Evolutionary conservation across 2,888 invertebrate genomes (phyloP), one percentile per base, ranked within the genome.

Genomic region (Dasysyrphus albostriatus): DNA sequence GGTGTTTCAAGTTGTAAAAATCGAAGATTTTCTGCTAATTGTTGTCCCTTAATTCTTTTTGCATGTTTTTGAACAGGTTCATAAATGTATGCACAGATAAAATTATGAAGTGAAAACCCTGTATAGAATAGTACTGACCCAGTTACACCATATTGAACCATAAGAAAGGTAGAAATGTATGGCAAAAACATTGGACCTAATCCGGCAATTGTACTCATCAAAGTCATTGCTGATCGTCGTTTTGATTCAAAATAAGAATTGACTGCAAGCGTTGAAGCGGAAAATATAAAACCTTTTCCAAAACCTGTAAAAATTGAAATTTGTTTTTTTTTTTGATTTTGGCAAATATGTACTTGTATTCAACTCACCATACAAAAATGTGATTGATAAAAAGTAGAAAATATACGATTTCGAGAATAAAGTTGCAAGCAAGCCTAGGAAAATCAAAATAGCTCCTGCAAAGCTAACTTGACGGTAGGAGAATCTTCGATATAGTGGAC

Each of bases 41-140:
- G 14, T 61, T 74, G 12, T 12, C 61, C 74, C 14, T 74, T 74
- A 0, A 19, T 12, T 5, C 19, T 47, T 8, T 94, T 94, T 3
- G 93, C 91, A 89, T 96, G 95, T 95, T 95, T 95, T 90, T 94
- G 94, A 5, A 96, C 95, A 14, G 96, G 96, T 89, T 96, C 95
- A 32, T 95, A 90, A 51, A 96, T 91, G 61, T 95, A 92, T 0
- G 95, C 94, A 88, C 94, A 95, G 19, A 94, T 94, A 72, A 95
- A 91, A 0, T 95, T 94, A 90, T 96, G 95, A 49, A 95, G 92
- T 0, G 95, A 93, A 76, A 96, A 93, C 4, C 94, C 95, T 39
- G 94, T 93, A 89, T 95, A 93, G 47, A 96, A 93, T 10, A 95
- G 91, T 75, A 95, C 93, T 0, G 95, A 93, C 58, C 95, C 95